Evolutionary conservation across 1,140 invertebrate species (phyloP), one percentile per base, ranked within the genome.

Genomic region (Pollicipes pollicipes): DNA sequence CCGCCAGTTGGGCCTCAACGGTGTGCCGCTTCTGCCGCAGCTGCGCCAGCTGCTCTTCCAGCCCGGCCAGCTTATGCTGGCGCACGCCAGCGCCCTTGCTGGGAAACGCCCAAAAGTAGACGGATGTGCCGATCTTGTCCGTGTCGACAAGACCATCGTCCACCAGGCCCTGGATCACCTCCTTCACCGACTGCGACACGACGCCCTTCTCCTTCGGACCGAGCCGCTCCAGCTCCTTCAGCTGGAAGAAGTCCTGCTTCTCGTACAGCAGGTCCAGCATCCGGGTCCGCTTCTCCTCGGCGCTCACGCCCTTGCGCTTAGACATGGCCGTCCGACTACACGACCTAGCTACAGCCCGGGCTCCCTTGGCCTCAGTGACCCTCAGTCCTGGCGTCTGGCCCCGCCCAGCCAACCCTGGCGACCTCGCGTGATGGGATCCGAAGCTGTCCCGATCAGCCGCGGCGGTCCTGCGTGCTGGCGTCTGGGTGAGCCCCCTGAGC

Each of bases 31-130:
- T 84, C 73, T 79, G 81, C 72, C 83, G 81, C 6, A 86, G 45
- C 73, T 86, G 84, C 73, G 84, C 78, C 28, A 88, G 72, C 75
- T 86, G 85, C 66, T 77, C 79, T 74, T 82, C 80, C 3, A 84
- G 70, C 68, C 84, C 83, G 28, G 82, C 81, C 31, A 88, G 75
- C 74, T 84, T 85, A 75, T 81, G 81, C 80, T 88, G 85, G 78
- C 85, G 83, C 73, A 79, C 79, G 79, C 83, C 80, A 73, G 80
- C 82, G 76, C 85, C 81, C 84, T 87, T 83, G 75, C 84, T 86
- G 76, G 90, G 90, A 83, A 93, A 95, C 67, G 90, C 85, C 93
- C 93, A 96, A 78, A 88, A 97, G 78, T 93, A 95, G 64, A 90
- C 83, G 6, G 88, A 90, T 30, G 89, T 92, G 28, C 93, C 92